Conservation (phyloP, 2,797 vertebrate species). For the Pangasius larnaudii region DNA sequence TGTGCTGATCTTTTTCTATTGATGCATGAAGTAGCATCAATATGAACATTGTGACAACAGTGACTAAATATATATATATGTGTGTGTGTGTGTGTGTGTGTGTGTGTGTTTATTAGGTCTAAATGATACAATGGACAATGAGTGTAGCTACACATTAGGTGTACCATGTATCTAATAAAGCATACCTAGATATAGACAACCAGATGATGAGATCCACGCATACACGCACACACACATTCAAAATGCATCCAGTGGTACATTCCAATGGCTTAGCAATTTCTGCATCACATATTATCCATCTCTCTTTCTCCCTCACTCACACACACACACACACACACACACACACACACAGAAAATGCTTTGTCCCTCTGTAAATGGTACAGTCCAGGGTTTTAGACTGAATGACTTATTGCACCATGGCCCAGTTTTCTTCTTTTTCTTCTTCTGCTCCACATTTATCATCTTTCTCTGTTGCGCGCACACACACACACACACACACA, state of each 20-base stretch:
- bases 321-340: conserved; percentile 6
- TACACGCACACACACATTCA: too few relatives aligned
- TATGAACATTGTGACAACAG: too few relatives aligned
- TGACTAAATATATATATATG: too few relatives aligned
- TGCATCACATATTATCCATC: too few relatives aligned
- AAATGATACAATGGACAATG: background rate
- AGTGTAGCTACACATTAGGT: background rate
- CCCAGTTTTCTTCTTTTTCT: conserved; percentile 37
- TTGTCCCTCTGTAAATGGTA: conserved; percentile 23
- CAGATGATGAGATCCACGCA: background rate
- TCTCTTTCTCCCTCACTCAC: background rate
- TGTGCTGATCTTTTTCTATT: too few relatives aligned
- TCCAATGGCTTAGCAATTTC: too few relatives aligned
- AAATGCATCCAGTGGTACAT: too few relatives aligned
- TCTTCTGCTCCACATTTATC: conserved; percentile 27
- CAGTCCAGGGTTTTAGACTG: conserved; percentile 18
- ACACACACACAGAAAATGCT: background rate
- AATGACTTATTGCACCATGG: conserved; percentile 36
- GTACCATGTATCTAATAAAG: background rate
- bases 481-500: conserved; percentile 23
- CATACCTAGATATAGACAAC: background rate
- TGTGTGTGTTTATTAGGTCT: too few relatives aligned
- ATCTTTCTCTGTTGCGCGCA: background rate
- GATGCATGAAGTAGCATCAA: too few relatives aligned
- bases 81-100: too few relatives aligned